Evolutionary conservation across 2,888 invertebrate genomes (phyloP).

Genomic region (Choreutis nemorana): DNA sequence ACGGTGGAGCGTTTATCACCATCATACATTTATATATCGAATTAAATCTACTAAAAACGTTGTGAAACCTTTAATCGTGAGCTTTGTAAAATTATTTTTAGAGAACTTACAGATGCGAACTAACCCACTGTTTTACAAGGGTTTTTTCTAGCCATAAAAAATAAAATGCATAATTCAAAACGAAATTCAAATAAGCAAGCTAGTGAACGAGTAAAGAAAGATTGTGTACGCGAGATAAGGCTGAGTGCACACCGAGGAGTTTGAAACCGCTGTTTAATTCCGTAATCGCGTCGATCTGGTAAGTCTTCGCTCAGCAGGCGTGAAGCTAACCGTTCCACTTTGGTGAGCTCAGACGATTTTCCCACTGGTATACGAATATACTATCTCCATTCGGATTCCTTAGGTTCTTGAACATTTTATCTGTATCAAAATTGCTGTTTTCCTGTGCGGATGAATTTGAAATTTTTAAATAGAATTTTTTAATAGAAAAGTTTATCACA

Average conservation of each 20-base stretch:
- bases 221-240: constrained; percentile 15
- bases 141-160: constrained; percentile 1
- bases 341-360: constrained; percentile 40
- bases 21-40: too few species aligned
- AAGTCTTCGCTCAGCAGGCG: constrained; percentile 42
- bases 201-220: too few species aligned
- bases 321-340: constrained; percentile 54
- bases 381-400: constrained; percentile 4
- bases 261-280: constrained; percentile 39
- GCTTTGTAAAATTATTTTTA: too few species aligned
- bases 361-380: constrained; percentile 36
- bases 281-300: constrained; percentile 37
- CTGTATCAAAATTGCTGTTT: too few species aligned
- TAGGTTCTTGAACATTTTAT: constrained; percentile 3
- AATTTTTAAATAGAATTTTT: too few species aligned
- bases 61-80: too few species aligned
- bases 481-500: too few species aligned
- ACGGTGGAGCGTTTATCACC: too few species aligned
- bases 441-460: too few species aligned
- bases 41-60: too few species aligned
- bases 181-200: too few species aligned
- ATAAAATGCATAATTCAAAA: constrained; percentile 1
- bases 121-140: constrained; percentile 2
- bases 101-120: too few species aligned
- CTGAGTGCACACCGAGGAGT: constrained; percentile 22